Conservation (phyloP, 2,888 invertebrate species). For the Pyrochroa serraticornis region DNA sequence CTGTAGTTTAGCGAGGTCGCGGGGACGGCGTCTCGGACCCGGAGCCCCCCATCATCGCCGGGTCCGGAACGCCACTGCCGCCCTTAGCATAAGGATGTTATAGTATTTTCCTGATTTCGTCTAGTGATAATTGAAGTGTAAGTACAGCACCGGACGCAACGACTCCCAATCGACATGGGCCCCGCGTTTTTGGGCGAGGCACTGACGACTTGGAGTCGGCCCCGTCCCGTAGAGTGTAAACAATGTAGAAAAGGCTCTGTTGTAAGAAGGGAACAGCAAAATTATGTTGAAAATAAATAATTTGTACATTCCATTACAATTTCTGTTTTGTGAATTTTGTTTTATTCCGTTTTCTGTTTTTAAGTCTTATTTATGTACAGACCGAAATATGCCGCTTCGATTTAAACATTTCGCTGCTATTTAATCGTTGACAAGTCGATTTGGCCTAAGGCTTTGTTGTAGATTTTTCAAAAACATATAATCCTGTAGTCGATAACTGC, state of each 20-base stretch:
- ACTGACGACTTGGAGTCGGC: too few relatives aligned
- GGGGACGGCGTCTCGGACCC: slow-evolving; percentile 6
- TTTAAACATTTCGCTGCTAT: slow-evolving; percentile 11
- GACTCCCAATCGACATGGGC: slow-evolving; percentile 14
- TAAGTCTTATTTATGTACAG: slow-evolving; percentile 59
- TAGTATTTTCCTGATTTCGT: slow-evolving; percentile 17
- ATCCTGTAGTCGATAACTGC: slow-evolving; percentile 28
- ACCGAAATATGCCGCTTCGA: slow-evolving; percentile 34
- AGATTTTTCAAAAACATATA: slow-evolving; percentile 29
- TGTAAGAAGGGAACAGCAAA: slow-evolving; percentile 68
- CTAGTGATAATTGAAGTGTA: slow-evolving; percentile 32
- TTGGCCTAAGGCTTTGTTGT: slow-evolving; percentile 30
- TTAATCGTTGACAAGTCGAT: slow-evolving; percentile 9
- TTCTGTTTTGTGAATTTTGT: slow-evolving; percentile 57
- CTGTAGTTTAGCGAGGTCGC: slow-evolving; percentile 36
- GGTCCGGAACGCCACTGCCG: slow-evolving; percentile 2
- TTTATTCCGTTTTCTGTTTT: slow-evolving; percentile 61
- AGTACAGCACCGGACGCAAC: slow-evolving; percentile 32
- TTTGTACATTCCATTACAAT: slow-evolving; percentile 83
- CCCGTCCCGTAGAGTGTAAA: slow-evolving; percentile 39
- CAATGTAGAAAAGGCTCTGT: slow-evolving; percentile 50
- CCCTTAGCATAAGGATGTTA: slow-evolving; percentile 20
- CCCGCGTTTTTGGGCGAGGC: slow-evolving; percentile 24
- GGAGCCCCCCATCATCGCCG: neutral
- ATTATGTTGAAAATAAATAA: slow-evolving; percentile 66